Base-by-base conservation (phyloP, 37 sponge, comb jelly and placozoan species). In the Ephydatia muelleri region DNA sequence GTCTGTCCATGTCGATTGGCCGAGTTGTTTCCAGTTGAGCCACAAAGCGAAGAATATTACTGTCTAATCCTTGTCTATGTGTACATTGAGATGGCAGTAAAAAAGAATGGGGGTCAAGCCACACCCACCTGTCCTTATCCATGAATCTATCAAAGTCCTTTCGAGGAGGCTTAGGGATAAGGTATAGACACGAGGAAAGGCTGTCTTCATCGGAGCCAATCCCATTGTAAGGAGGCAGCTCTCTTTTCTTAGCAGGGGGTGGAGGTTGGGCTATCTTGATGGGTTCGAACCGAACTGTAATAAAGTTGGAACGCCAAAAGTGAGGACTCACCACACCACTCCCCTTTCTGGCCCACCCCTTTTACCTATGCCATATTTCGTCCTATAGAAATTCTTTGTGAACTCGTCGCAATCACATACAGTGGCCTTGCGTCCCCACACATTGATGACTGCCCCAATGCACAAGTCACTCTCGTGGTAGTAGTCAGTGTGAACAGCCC, bases 201-300 rank as follows among this genome's bases (percentile, higher is more conserved):
- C 97, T 95, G 83, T 98, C 99, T 82, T 97, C 99, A 64, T 93
- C 90, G 32, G 97, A 94, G 40, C 99, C 99, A 85, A 95, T 95
- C 31, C 97, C 99, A 70, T 91, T 90, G 88, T 95, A 93, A 25
- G 99, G 99, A 34, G 99, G 95, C 21, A 91, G 25, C 79, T 93
- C 90, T 34, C 66, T 76, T 38, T 86, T 80, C 5, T 49, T 14
- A 0, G 35, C 38, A 27, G 94, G 81, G 28, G 70, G 83, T 13
- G 79, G 71, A 8, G 87, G 88, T 29, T 73, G 65, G 28, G 87
- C 89, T 31, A 89, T 30, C 12, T 92, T 78, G 25, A 97, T 64
- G 0, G 87, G 83, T 29, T 88, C 83, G 75, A 95, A 88, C 14
- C 79, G 86, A 27, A 86, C 97, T 97, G 86, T 27, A 49, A 72